A percentile compares a stretch with the other conserved stretches of the same genome.
These are phyloP conservation scores for Ornithorhynchus anatinus DNA, from an alignment of 2,113 vertebrate species.

Conservation along the genomic window DNA sequence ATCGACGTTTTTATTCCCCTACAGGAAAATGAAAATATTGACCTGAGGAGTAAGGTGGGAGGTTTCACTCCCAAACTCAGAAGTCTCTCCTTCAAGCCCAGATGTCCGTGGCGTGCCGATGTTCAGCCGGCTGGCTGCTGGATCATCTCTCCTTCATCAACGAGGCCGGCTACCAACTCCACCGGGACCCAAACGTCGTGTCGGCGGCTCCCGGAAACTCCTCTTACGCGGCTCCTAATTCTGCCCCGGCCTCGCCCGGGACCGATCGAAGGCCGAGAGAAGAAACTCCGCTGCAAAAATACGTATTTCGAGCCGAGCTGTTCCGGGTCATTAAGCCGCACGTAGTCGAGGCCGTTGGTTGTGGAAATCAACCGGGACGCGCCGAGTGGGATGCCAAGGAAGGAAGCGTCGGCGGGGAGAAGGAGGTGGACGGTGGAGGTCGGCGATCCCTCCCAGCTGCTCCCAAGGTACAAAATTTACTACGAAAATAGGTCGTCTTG, in stretches of 20 bases:
- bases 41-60: fast-evolving
- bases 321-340: slow-evolving; percentile 66
- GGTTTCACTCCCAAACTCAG: not conserved
- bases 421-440: not conserved
- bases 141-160: slow-evolving; percentile 82
- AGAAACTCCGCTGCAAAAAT: slow-evolving; percentile 26
- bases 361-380: slow-evolving; percentile 28
- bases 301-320: slow-evolving; percentile 65
- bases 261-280: not conserved
- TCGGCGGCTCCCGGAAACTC: not conserved
- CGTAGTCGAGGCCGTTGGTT: slow-evolving; percentile 36
- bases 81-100: not conserved
- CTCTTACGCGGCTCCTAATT: not conserved
- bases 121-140: slow-evolving; percentile 77
- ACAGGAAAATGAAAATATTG: slow-evolving; percentile 7
- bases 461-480: slow-evolving; percentile 64
- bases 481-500: not conserved
- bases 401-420: not conserved
- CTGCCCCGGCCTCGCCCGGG: not conserved
- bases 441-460: not conserved
- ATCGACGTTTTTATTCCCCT: not conserved
- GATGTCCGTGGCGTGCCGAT: slow-evolving; percentile 78
- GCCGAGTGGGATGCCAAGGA: not conserved
- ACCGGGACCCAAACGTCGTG: not conserved
- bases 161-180: slow-evolving; percentile 61